A percentile compares a stretch with the other conserved stretches of the same genome.
These are phyloP conservation scores for Ridgeia piscesae DNA, from an alignment of 1,140 invertebrate genomes.

Conservation along the genomic window DNA sequence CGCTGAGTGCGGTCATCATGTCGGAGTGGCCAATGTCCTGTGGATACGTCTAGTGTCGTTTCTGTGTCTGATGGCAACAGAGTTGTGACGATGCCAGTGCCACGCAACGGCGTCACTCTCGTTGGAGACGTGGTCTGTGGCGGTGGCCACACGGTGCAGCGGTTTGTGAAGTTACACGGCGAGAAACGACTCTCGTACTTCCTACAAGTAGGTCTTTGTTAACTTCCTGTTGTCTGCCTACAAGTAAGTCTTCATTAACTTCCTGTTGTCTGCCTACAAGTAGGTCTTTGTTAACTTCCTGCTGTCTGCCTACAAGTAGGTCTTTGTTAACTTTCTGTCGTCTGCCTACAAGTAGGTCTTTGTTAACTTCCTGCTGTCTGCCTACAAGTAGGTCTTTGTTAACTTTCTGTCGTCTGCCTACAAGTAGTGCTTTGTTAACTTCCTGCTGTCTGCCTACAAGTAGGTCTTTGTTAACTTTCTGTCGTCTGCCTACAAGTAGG, in stretches of 20 bases:
- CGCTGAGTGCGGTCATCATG: neutral
- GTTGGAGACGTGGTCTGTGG: neutral
- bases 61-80: neutral
- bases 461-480: no score
- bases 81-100: neutral
- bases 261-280: no score
- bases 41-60: neutral
- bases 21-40: neutral
- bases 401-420: no score
- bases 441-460: no score
- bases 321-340: no score
- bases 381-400: no score
- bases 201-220: conserved; percentile 61
- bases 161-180: conserved; percentile 65
- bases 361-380: no score
- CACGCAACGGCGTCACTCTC: neutral
- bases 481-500: no score
- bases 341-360: no score
- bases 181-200: conserved; percentile 67
- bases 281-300: no score
- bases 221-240: neutral
- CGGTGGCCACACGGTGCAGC: conserved; percentile 60
- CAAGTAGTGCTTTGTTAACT: no score
- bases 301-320: no score
- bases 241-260: neutral